Conservation (phyloP, 1,140 invertebrate genomes). For the Tenebrio molitor region DNA sequence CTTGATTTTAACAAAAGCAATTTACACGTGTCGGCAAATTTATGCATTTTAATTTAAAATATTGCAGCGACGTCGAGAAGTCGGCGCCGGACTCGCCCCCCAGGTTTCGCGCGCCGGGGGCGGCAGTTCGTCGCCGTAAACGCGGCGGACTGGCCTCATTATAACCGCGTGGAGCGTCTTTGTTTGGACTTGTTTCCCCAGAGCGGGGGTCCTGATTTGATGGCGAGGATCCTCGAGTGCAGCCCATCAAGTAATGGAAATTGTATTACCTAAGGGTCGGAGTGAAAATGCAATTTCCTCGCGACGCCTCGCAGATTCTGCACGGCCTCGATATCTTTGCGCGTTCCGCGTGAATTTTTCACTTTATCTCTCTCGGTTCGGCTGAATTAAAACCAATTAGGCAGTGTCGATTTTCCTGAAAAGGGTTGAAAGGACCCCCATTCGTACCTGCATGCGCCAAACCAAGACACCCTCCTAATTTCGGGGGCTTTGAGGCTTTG, state of each 20-base stretch:
- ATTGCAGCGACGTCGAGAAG: not conserved
- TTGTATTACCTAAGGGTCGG: slow-evolving; percentile 56
- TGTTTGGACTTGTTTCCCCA: slow-evolving; percentile 30
- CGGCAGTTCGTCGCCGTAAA: too few relatives aligned
- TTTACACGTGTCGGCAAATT: slow-evolving; percentile 42
- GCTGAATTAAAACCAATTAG: too few relatives aligned
- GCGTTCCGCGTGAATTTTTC: slow-evolving; percentile 28
- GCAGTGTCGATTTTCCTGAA: not conserved
- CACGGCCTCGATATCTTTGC: slow-evolving; percentile 18
- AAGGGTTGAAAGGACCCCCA: slow-evolving; percentile 18
- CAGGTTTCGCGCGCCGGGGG: too few relatives aligned
- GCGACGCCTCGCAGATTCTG: slow-evolving; percentile 51
- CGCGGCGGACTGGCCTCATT: not conserved
- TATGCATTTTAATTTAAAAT: slow-evolving; percentile 51
- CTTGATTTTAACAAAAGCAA: slow-evolving; percentile 39
- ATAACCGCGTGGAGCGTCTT: not conserved
- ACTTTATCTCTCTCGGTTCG: slow-evolving; percentile 23
- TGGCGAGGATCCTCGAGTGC: slow-evolving; percentile 42
- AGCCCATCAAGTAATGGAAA: slow-evolving; percentile 56
- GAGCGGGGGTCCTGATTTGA: slow-evolving; percentile 19
- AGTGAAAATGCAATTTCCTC: slow-evolving; percentile 53
- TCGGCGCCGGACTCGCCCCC: too few relatives aligned
- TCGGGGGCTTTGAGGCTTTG: slow-evolving; percentile 3
- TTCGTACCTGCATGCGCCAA: not conserved
- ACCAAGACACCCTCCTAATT: slow-evolving; percentile 8